Evolutionary conservation across 2,797 vertebrate species (phyloP), one percentile per base, ranked within the genome.

Genomic region (Picus viridis): DNA sequence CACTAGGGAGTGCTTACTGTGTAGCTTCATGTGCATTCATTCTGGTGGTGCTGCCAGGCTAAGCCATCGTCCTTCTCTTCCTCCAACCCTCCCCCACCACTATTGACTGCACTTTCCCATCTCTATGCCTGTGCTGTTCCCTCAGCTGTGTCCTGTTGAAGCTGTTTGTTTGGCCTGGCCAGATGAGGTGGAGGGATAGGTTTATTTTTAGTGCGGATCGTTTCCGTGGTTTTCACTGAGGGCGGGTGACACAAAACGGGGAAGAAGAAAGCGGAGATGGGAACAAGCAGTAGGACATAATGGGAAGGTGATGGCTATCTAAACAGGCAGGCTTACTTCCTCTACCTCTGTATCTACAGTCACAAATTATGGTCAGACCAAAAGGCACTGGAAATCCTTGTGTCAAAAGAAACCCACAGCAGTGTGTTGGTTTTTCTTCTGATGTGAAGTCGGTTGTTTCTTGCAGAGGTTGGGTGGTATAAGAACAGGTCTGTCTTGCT

Each of bases 401-500:
- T 43, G n/a, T 65, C 41, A 39, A 53, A 65, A 79, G 77, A 86
- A 81, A 59, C 17, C 7, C 18, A 2, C 16, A 7, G 5, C 20
- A 56, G 16, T 26, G 56, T 51, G 57, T 51, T 76, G 47, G n/a
- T 57, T 94, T 76, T 76, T 12, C 69, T 77, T 83, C 57, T 86
- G 49, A 61, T 90, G 51, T 56, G 58, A 70, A 64, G 56, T 26
- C 57, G 74, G 56, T 23, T 23, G 15, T 84, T 73, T 47, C 80
- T 89, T 84, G 36, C 18, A 41, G 87, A 43, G 47, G 65, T 75
- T 73, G 57, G 49, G 65, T 79, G 70, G 12, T 34, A 5, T 30
- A 67, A 92, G 89, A 92, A 83, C 86, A 71, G 86, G 58, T 92
- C 77, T 86, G 74, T 88, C 45, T 92, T 83, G 61, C 69, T 92